These are phyloP conservation scores for Tromatobia lineatoria DNA, from an alignment of 2,888 invertebrate species.

Conservation along the genomic window DNA sequence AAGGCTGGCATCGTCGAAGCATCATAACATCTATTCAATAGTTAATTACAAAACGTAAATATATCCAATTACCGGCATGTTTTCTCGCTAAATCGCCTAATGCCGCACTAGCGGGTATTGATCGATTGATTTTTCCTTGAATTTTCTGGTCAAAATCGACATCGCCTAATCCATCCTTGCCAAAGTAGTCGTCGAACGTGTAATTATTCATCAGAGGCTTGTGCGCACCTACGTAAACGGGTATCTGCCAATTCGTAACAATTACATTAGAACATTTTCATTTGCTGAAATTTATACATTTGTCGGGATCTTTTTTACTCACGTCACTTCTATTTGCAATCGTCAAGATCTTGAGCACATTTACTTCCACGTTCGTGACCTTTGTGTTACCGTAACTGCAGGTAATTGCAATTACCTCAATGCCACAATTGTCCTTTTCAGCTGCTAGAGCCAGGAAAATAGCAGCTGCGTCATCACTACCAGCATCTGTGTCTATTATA, in stretches of 20 bases:
- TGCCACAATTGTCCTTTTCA: conserved; percentile 60
- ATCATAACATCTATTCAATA: no score
- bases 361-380: conserved; percentile 85
- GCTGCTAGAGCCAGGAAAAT: conserved; percentile 82
- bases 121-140: conserved; percentile 75
- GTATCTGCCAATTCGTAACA: conserved; percentile 82
- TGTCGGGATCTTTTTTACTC: conserved; percentile 69
- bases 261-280: neutral
- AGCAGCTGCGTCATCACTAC: conserved; percentile 86
- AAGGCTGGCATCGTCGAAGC: no score
- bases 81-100: conserved; percentile 83
- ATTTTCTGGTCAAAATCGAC: conserved; percentile 83
- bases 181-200: conserved; percentile 79
- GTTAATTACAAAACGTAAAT: no score
- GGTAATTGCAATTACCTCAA: conserved; percentile 87
- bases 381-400: conserved; percentile 87
- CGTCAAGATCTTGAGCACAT: conserved; percentile 86
- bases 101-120: conserved; percentile 84
- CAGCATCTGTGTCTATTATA: conserved; percentile 86
- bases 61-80: conserved; percentile 79
- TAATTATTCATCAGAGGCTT: conserved; percentile 80
- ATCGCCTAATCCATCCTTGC: conserved; percentile 87
- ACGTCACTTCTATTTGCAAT: conserved; percentile 82
- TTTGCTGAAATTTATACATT: no score
- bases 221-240: conserved; percentile 85